phyloP scores from a whole-genome alignment of 2,888 invertebrate genomes.

The Keiferia lycopersicella region DNA sequence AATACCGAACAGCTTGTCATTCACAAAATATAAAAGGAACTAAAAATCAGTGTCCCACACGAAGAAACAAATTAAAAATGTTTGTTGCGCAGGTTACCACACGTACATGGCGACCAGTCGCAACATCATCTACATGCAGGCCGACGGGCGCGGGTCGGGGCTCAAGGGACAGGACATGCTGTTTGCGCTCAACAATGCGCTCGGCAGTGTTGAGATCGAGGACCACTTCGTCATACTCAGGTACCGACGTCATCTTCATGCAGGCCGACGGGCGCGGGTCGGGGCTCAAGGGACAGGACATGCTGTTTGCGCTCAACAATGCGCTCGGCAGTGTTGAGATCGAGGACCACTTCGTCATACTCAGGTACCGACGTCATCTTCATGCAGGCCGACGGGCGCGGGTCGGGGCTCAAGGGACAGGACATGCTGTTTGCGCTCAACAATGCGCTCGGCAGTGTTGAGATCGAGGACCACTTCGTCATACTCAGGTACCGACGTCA shows the following conservation, averaged over 20 bases:
- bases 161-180: constrained; percentile 89
- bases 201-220: constrained; percentile 93
- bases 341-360: constrained; percentile 89
- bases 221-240: constrained; percentile 89
- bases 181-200: constrained; percentile 87
- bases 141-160: constrained; percentile 94
- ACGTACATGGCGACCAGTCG: constrained; percentile 11
- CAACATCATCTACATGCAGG: constrained; percentile 69
- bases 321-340: constrained; percentile 92
- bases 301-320: constrained; percentile 89
- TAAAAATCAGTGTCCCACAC: too few relatives aligned
- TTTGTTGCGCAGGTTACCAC: not conserved
- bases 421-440: constrained; percentile 55
- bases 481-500: constrained; percentile 80
- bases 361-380: constrained; percentile 85
- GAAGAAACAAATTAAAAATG: not conserved
- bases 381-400: constrained; percentile 60
- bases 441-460: too few relatives aligned
- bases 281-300: constrained; percentile 89
- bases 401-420: too few relatives aligned
- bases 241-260: constrained; percentile 87
- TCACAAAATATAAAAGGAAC: too few relatives aligned
- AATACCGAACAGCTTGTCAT: too few relatives aligned
- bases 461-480: too few relatives aligned
- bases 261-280: constrained; percentile 94